Evolutionary conservation across 1,140 invertebrate species (phyloP), one percentile per base, ranked within the genome.

Genomic region (Metaphire vulgaris): DNA sequence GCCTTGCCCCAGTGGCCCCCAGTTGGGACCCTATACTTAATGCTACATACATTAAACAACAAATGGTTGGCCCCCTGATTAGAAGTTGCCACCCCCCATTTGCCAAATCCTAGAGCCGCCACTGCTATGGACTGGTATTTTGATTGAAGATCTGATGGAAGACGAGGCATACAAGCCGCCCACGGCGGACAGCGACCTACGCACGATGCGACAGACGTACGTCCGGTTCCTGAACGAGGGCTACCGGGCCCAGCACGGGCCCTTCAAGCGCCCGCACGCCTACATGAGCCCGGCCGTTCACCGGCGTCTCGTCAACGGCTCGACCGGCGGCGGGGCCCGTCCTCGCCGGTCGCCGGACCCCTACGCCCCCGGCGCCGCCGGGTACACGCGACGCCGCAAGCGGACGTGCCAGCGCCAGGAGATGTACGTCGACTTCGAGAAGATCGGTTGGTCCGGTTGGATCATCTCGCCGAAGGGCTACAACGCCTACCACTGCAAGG

Each of bases 401-500:
- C 81, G 34, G 68, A 69, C 74, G 26, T 87, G 86, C 77, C 78
- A 81, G 12, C 80, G 83, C n/a, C 81, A 86, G 67, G 82, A 85
- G 75, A 84, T 87, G 81, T 86, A 86, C 77, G 85, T 87, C 0
- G 88, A 91, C 80, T 92, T 91, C 74, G 86, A 89, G 41, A 88
- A 89, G 77, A 88, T 92, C 72, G 90, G 91, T 0, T 89, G 91
- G 87, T 88, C 89, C 1, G 87, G 89, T 0, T 87, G 86, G 86
- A 87, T 87, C 72, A 87, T 88, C 76, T 89, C 89, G 0, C 91
- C 91, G 0, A 88, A 89, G 79, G 89, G 88, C 1, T 91, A 91
- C 79, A 88, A 89, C 74, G 90, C 90, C 29, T 89, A 90, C 81
- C 89, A 90, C 78, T 92, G 90, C 81, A 84, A 85, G 69, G 91